Evolutionary conservation across 1,140 invertebrate genomes (phyloP), one percentile per base, ranked within the genome.

Genomic region (Grapholita molesta): DNA sequence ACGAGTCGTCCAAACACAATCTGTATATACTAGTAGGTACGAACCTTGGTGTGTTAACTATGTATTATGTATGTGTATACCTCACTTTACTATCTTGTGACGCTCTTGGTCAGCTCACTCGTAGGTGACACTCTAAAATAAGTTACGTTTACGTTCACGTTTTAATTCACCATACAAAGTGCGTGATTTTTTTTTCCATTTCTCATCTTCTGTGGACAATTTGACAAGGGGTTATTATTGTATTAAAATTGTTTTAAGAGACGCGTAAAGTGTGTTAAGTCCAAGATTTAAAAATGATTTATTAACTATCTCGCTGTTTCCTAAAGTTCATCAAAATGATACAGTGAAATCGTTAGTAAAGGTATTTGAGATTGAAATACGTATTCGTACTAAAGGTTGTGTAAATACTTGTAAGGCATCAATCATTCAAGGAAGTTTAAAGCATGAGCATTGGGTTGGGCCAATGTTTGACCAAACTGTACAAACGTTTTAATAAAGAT

Each of bases 1-100:
- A 15, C 25, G 55, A 61, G 55, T 61, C 55, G 55, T 61, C 55
- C 55, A 61, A n/a, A 48, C 42, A 48, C 18, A 8, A 48, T 8
- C 7, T 28, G 55, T 61, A 28, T 15, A 61, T 61, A 61, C 24
- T 61, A 61, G 55, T 21, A 48, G 25, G 12, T 61, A 61, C 53
- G 4, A 25, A 57, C 55, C 7, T 61, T 28, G 55, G 25, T 61
- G 55, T 61, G 25, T 61, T 61, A 61, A 15, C n/a, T 42, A 12
- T 48, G 42, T 48, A 48, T 7, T 42, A 42, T 42, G 12, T 48
- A 48, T 15, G 15, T 48, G 42, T 48, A 21, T 48, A 5, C 18
- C 2, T 21, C 42, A 48, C 15, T 48, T n/a, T n/a, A n/a, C n/a
- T 48, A 3, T 48, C 18, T 48, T 21, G 15, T 21, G 8, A 48